Evolutionary conservation across 2,888 invertebrate genomes (phyloP).

Genomic region (Agelastica alni): DNA sequence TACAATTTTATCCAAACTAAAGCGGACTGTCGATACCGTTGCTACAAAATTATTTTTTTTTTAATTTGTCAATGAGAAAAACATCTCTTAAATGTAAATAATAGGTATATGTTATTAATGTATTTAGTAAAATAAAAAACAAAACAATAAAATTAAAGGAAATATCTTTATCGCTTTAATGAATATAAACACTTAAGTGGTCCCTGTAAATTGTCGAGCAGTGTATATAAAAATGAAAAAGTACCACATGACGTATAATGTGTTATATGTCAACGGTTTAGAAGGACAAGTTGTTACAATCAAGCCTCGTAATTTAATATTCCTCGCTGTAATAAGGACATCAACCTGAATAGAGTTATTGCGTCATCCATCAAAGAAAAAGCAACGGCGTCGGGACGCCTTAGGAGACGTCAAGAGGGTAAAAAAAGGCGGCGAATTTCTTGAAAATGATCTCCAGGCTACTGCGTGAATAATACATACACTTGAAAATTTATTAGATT

Average conservation of each 20-base stretch:
- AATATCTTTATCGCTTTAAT: too few relatives aligned
- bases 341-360: conserved; percentile 42
- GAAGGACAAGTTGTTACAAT: conserved; percentile 43
- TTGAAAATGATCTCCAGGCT: conserved; percentile 25
- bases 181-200: too few relatives aligned
- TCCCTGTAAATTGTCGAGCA: too few relatives aligned
- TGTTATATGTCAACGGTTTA: conserved; percentile 39
- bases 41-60: too few relatives aligned
- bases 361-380: conserved; percentile 33
- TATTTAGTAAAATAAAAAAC: too few relatives aligned
- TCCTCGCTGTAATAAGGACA: conserved; percentile 37
- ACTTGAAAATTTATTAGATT: conserved; percentile 19
- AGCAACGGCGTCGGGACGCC: conserved; percentile 10
- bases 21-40: too few relatives aligned
- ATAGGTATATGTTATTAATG: too few relatives aligned
- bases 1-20: too few relatives aligned
- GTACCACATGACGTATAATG: conserved; percentile 38
- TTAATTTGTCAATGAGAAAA: too few relatives aligned
- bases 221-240: conserved; percentile 40
- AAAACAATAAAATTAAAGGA: too few relatives aligned
- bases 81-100: too few relatives aligned
- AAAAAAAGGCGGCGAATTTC: conserved; percentile 25
- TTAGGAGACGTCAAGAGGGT: neutral
- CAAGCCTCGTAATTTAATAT: conserved; percentile 41
- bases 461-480: conserved; percentile 26